phyloP scores from a whole-genome alignment of 2,113 vertebrate species.

The Capreolus pygargus region DNA sequence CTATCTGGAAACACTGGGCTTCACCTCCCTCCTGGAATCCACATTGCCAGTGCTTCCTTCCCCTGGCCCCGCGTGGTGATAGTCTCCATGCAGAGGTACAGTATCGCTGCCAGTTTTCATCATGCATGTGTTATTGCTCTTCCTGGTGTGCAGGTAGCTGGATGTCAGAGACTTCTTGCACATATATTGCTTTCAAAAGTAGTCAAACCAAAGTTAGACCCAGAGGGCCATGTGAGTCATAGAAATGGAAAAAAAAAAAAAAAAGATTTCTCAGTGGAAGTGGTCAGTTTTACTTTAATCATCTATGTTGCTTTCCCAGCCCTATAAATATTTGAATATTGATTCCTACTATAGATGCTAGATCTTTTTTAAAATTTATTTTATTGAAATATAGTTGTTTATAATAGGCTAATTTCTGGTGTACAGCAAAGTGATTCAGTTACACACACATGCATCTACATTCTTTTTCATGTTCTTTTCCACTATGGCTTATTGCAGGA shows the following conservation, averaged over 20 bases:
- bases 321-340: background rate
- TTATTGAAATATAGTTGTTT: background rate
- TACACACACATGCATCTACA: background rate
- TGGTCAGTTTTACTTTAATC: background rate
- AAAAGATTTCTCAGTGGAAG: background rate
- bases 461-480: background rate
- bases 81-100: background rate
- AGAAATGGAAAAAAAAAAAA: background rate
- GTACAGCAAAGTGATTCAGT: background rate
- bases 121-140: background rate
- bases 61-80: no score
- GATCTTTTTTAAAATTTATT: background rate
- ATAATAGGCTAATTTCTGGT: background rate
- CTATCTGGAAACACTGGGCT: background rate
- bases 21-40: background rate
- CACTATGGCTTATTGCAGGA: background rate
- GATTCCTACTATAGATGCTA: background rate
- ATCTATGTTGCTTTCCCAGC: background rate
- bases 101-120: background rate
- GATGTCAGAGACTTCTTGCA: background rate
- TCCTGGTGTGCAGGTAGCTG: background rate
- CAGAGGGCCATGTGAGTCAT: background rate
- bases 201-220: background rate
- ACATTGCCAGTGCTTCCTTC: background rate
- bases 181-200: background rate